Evolutionary conservation across 1,140 invertebrate genomes (phyloP), one percentile per base, ranked within the genome.

Genomic region (Thrips palmi): DNA sequence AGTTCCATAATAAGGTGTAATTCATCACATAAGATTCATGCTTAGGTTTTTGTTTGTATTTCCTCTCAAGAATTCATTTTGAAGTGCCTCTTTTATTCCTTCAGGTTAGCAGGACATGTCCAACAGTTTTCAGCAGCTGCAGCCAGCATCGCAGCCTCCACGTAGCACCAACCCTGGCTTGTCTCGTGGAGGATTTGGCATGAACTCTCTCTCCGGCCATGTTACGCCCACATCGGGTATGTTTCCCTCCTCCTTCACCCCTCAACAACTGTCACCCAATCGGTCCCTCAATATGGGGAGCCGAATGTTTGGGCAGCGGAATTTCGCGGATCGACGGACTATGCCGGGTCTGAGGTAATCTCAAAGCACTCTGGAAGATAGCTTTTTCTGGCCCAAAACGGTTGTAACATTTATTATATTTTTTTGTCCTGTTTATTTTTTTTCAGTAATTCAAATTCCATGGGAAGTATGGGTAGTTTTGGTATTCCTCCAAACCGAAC

Each of bases 101-200:
- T 37, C 43, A 5, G n/a, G 32, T 28, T 23, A 31, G 18, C 36
- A 44, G 31, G 70, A 66, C 71, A 78, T 79, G 75, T 75, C 75
- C 67, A 78, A 78, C 67, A 79, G 78, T 64, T 78, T 78, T 60
- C 75, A 79, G 60, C 74, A 77, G 61, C 73, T 74, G 48, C 56
- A 48, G 57, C 59, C 51, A 62, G 59, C 55, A 55, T 62, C 51
- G 56, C n/a, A n/a, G 24, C 50, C 52, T 17, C 43, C 50, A 31
- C 49, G 48, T 43, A 50, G 52, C 29, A 45, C 46, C 11, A 50
- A 60, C 61, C 56, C 74, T 59, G 64, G 62, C 46, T 54, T 68
- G 52, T 57, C 68, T 52, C 65, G 66, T 58, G 65, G 71, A 45
- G 62, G 64, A 43, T 69, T 68, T 49, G 59, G 61, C 49, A 60